Evolutionary conservation across 2,113 vertebrate genomes (phyloP).

Genomic region (Asarcornis scutulata): DNA sequence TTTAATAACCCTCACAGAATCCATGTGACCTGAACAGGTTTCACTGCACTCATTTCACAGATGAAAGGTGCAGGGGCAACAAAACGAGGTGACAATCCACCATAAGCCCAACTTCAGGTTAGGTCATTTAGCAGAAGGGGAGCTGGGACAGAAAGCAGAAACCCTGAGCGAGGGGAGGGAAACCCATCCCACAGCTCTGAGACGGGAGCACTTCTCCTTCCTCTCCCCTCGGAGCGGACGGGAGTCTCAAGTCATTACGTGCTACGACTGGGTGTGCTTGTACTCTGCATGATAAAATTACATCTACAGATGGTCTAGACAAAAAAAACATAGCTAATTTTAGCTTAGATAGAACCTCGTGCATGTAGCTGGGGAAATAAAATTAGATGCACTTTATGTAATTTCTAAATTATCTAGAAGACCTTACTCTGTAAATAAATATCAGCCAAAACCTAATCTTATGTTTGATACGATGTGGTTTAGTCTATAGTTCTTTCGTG

Average conservation of each 20-base stretch:
- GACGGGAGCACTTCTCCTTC: background rate
- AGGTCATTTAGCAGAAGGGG: background rate
- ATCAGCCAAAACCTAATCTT: background rate
- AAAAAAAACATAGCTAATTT: slow-evolving; percentile 32
- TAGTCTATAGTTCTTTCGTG: background rate
- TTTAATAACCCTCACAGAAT: background rate
- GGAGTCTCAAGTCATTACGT: background rate
- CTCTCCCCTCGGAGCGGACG: rapidly evolving
- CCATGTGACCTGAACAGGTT: background rate
- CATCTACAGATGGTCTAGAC: slow-evolving; percentile 54
- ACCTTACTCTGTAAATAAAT: slow-evolving; percentile 12
- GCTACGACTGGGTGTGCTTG: background rate
- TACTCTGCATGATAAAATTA: slow-evolving; percentile 3
- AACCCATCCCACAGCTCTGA: background rate
- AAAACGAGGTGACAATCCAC: background rate
- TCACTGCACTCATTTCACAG: background rate
- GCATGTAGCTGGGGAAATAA: slow-evolving; percentile 9
- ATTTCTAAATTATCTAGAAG: slow-evolving; percentile 9
- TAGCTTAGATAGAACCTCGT: slow-evolving; percentile 9
- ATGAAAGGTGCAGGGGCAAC: background rate
- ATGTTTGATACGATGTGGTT: background rate
- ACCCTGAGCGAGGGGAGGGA: background rate
- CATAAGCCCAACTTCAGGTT: background rate
- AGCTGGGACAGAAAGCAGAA: background rate
- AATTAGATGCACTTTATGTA: slow-evolving; percentile 49